Conservation (phyloP, 2,888 invertebrate species). For the Synergus umbraculus region DNA sequence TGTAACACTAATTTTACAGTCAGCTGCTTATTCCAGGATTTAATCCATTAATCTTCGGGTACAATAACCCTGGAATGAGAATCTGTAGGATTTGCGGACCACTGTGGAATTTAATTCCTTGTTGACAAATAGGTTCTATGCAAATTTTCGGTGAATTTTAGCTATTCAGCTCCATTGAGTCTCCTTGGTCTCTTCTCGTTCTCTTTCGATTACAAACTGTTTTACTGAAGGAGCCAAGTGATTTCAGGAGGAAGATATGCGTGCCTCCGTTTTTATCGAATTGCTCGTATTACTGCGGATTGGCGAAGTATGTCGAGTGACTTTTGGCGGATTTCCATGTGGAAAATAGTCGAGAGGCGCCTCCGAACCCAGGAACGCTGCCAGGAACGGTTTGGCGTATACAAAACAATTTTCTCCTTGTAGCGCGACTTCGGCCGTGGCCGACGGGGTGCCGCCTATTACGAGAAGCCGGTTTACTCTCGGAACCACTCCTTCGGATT, state of each 20-base stretch:
- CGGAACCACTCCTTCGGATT: not conserved
- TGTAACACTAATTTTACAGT: no score
- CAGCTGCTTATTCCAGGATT: no score
- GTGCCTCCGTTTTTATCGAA: not conserved
- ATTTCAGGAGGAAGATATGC: constrained; percentile 2
- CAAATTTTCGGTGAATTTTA: no score
- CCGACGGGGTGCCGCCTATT: constrained; percentile 28
- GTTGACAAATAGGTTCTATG: no score
- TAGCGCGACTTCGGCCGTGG: not conserved
- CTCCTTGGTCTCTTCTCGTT: no score
- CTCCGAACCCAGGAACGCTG: not conserved
- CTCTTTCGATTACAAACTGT: not conserved
- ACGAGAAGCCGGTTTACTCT: constrained; percentile 18
- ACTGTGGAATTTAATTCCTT: no score
- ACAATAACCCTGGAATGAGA: no score
- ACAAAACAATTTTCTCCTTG: constrained; percentile 31
- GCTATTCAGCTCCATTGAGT: no score
- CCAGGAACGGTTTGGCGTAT: constrained; percentile 29
- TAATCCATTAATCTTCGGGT: no score
- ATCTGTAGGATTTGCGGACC: no score
- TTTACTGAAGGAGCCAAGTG: not conserved
- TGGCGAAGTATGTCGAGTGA: not conserved
- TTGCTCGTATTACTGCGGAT: constrained; percentile 3
- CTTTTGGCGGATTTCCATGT: constrained; percentile 30
- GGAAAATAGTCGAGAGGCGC: constrained; percentile 33